Conservation (phyloP, 2,888 invertebrate species). For the Linyphia triangularis region DNA sequence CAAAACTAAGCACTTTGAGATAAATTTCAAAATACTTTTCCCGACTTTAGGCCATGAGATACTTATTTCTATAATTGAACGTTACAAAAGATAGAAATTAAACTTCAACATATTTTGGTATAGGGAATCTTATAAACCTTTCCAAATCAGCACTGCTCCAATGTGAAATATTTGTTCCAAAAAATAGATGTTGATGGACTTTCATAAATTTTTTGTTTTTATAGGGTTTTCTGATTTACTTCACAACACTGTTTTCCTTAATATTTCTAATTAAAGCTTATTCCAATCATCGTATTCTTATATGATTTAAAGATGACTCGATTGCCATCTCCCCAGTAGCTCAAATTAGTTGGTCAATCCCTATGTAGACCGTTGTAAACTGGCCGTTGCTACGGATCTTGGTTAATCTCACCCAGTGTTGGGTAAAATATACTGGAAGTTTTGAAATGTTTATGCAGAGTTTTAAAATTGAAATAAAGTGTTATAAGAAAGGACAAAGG, state of each 20-base stretch:
- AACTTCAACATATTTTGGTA: not conserved
- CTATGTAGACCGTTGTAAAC: too few species aligned
- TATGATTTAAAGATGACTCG: too few species aligned
- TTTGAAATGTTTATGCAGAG: too few species aligned
- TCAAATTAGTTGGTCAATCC: too few species aligned
- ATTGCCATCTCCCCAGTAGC: too few species aligned
- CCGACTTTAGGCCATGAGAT: not conserved
- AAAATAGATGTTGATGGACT: not conserved
- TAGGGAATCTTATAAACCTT: not conserved
- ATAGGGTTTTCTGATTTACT: not conserved
- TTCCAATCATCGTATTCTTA: too few species aligned
- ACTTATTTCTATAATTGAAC: not conserved
- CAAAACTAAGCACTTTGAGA: not conserved
- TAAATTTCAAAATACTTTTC: not conserved
- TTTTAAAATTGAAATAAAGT: too few species aligned
- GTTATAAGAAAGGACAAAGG: too few species aligned
- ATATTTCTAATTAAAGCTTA: not conserved
- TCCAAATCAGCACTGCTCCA: not conserved
- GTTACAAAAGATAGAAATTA: not conserved
- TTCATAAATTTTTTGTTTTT: not conserved
- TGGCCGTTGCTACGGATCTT: too few species aligned
- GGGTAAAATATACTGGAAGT: too few species aligned
- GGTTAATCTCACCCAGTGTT: too few species aligned
- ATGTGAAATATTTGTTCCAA: not conserved
- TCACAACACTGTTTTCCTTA: not conserved